phyloP scores from a whole-genome alignment of 2,888 invertebrate genomes.

The Unio pictorum region DNA sequence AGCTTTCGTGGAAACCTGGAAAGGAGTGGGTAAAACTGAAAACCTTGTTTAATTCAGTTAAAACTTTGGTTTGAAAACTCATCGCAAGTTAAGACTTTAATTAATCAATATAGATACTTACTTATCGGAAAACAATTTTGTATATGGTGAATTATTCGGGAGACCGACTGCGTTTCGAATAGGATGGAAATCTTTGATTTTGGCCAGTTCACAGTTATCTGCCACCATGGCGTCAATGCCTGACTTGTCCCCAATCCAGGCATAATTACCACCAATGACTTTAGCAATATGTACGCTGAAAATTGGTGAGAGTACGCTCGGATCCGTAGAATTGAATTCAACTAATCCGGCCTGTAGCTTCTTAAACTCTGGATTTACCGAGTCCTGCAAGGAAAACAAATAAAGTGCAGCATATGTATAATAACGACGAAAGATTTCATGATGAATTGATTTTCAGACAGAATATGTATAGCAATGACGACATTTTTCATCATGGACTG shows the following conservation, averaged over 20 bases:
- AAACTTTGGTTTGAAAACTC: no score
- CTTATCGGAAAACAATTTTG: conserved; percentile 51
- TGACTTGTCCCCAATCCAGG: conserved; percentile 47
- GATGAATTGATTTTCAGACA: no score
- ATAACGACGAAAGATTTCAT: no score
- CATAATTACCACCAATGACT: conserved; percentile 29
- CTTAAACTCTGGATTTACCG: conserved; percentile 27
- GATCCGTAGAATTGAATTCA: conserved; percentile 39
- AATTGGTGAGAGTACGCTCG: conserved; percentile 35
- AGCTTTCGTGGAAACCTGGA: no score
- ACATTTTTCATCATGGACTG: no score
- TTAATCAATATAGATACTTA: conserved; percentile 32
- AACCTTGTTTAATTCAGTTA: no score
- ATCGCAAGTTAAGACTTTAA: no score
- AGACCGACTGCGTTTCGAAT: conserved; percentile 56
- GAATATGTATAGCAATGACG: no score
- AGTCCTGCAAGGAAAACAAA: conserved; percentile 29
- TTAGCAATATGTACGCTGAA: conserved; percentile 40
- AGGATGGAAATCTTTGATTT: conserved; percentile 53
- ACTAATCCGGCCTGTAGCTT: conserved; percentile 43
- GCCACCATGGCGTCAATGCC: conserved; percentile 43
- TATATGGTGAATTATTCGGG: conserved; percentile 56
- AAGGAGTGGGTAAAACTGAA: no score
- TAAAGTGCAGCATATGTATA: not conserved
- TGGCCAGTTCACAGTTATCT: conserved; percentile 54